Conservation (phyloP, 2,888 invertebrate species). For the Philereme vetulata region DNA sequence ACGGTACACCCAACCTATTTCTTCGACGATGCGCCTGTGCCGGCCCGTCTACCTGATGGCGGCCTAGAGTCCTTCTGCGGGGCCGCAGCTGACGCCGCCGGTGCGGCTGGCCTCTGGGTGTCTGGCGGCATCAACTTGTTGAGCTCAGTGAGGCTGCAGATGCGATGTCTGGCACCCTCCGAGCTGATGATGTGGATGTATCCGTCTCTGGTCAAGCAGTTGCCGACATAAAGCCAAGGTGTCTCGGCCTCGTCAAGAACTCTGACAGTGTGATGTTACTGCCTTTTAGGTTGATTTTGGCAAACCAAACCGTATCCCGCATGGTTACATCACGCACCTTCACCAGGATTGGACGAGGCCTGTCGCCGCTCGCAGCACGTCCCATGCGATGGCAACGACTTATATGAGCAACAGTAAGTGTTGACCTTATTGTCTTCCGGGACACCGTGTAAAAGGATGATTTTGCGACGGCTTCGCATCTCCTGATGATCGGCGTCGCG, state of each 20-base stretch:
- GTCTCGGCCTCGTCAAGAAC: background rate
- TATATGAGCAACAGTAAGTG: too few species aligned
- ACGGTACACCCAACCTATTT: too few species aligned
- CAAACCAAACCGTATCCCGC: too few species aligned
- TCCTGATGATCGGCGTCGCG: background rate
- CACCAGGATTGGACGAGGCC: background rate
- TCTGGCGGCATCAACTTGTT: background rate
- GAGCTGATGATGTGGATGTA: background rate
- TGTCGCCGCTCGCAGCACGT: too few species aligned
- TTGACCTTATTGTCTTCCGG: too few species aligned
- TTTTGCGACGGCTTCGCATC: background rate
- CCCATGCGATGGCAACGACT: too few species aligned
- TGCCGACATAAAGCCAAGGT: background rate
- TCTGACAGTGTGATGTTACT: background rate
- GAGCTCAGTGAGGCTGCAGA: background rate
- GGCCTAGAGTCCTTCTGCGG: too few species aligned
- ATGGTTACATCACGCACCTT: background rate
- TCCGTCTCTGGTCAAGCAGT: background rate
- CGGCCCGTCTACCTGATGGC: too few species aligned
- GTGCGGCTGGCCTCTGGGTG: too few species aligned
- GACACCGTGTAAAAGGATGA: too few species aligned
- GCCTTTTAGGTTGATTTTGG: background rate
- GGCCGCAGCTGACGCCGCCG: too few species aligned
- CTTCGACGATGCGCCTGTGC: too few species aligned
- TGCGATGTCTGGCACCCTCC: background rate